Evolutionary conservation across 2,888 invertebrate genomes (phyloP), one percentile per base, ranked within the genome.

Genomic region (Punctoribates punctum): DNA sequence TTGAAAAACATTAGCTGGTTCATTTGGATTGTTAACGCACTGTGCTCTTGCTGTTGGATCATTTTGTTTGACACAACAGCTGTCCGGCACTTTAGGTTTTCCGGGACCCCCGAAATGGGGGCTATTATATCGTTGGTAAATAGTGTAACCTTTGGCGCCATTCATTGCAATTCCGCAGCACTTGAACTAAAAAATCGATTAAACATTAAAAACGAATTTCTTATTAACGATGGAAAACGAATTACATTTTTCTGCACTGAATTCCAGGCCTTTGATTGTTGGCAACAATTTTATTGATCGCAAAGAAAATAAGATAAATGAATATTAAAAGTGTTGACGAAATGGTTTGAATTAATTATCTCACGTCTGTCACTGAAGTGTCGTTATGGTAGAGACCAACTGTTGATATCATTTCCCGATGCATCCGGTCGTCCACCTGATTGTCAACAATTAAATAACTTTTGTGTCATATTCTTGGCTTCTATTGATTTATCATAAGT

Each of bases 191-290:
- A 57, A 27, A 34, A 74, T 27, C 13, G 2, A 54, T 34, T 4
- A 27, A 62, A 15, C 5, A n/a, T 42, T 15, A 62, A 3, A 11
- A 70, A 72, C 25, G 46, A 13, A 15, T 29, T 34, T 67, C 29
- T 46, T 23, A n/a, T n/a, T n/a, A n/a, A n/a, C n/a, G 6, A 9
- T 23, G 8, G 17, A 25, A 15, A 34, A 6, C 3, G 9, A 11
- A 82, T 83, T 81, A 88, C 88, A 80, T 86, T 85, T 78, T 88
- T 88, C 84, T 96, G 96, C 0, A 94, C 92, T 79, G 90, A 88
- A 83, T 95, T 93, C 95, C 95, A 96, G 0, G 94, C 90, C 75
- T 75, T 51, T 38, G 27, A 60, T 60, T 6, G 57, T n/a, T n/a
- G 3, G 5, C 27, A 1, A 60, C 5, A 6, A 27, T 27, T 57